Percentiles rank a stretch among this genome's conserved stretches.
phyloP scores from a whole-genome alignment of 2,113 vertebrate genomes.

The Centrocercus urophasianus region DNA sequence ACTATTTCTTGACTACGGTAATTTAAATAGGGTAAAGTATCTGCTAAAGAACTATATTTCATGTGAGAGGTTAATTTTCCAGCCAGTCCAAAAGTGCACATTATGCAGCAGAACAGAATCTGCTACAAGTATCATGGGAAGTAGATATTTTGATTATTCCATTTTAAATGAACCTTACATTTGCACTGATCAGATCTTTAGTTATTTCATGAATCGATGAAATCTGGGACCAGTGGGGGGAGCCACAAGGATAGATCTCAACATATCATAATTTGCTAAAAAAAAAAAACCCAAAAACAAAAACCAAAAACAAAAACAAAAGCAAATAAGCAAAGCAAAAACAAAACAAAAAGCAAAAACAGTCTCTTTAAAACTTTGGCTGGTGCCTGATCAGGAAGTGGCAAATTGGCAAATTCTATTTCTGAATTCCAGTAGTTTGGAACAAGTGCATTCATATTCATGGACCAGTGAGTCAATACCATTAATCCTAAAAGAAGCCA shows the following conservation, averaged over 20 bases:
- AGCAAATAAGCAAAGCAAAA: no score
- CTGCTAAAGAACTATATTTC: neutral
- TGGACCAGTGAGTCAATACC: neutral
- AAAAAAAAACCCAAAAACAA: neutral
- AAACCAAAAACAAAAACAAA: neutral
- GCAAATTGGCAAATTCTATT: neutral
- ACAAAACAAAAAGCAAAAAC: neutral
- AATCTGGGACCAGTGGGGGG: neutral
- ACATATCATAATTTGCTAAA: neutral
- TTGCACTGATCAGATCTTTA: neutral
- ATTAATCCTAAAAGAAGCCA: neutral
- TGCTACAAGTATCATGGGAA: neutral
- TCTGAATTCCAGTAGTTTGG: neutral
- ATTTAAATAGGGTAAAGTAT: neutral
- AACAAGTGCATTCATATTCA: rapidly evolving
- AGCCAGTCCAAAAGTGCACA: neutral
- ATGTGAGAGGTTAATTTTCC: neutral
- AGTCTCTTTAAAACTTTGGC: neutral
- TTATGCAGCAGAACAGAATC: neutral
- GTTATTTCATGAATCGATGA: neutral
- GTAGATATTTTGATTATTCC: neutral
- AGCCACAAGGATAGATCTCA: neutral
- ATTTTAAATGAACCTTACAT: rapidly evolving
- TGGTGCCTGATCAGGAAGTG: rapidly evolving
- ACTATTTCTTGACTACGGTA: rapidly evolving